Conservation (phyloP, 2,888 invertebrate species). For the Oeneis ivallda region DNA sequence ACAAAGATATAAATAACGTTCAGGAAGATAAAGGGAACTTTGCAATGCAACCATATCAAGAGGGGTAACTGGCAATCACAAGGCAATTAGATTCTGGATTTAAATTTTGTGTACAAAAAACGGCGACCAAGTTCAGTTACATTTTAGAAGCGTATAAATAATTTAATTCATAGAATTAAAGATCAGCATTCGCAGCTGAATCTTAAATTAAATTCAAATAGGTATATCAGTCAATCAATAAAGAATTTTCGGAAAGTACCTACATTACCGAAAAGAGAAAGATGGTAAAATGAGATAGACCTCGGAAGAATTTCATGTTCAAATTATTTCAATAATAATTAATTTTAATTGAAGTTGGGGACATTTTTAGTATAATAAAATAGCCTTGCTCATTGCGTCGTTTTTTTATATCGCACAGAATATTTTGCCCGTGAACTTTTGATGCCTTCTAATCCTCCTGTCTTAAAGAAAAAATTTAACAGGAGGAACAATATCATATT, state of each 20-base stretch:
- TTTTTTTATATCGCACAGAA: background rate
- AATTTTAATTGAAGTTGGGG: background rate
- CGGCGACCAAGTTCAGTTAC: background rate
- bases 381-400: background rate
- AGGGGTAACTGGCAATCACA: conserved; percentile 20
- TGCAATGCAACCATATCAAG: conserved; percentile 40
- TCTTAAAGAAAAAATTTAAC: too few species aligned
- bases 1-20: conserved; percentile 31
- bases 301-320: conserved; percentile 14
- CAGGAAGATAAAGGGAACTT: conserved; percentile 27
- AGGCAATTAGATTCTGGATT: conserved; percentile 13
- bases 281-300: conserved; percentile 9
- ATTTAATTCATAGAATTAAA: background rate
- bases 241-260: conserved; percentile 4
- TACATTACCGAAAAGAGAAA: conserved; percentile 4
- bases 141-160: background rate
- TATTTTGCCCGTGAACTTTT: background rate
- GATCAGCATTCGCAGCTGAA: background rate
- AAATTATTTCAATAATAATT: conserved; percentile 9
- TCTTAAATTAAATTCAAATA: background rate
- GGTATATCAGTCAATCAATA: background rate
- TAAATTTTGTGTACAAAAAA: conserved; percentile 9
- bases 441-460: too few species aligned
- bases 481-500: too few species aligned
- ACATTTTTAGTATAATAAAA: background rate